Evolutionary conservation across 1,140 invertebrate species (phyloP).

Genomic region (Probaryconus sp.): DNA sequence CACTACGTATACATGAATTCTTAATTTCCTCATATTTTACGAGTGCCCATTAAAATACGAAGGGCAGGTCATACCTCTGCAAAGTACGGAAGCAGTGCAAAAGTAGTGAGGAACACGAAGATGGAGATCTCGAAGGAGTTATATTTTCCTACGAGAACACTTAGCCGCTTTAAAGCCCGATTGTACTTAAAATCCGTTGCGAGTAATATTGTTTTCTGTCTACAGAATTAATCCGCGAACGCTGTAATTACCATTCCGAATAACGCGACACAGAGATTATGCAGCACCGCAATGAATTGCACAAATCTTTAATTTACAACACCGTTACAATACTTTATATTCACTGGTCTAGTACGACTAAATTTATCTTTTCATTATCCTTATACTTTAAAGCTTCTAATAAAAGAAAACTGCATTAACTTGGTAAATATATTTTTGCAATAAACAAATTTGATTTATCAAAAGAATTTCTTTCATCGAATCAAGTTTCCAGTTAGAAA

Average conservation of each 20-base stretch:
- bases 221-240: slow-evolving; percentile 22
- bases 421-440: too few relatives aligned
- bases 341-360: background rate
- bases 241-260: slow-evolving; percentile 32
- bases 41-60: slow-evolving; percentile 38
- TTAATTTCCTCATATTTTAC: slow-evolving; percentile 38
- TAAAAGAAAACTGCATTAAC: too few relatives aligned
- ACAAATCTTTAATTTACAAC: background rate
- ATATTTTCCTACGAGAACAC: slow-evolving; percentile 34
- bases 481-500: too few relatives aligned
- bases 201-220: slow-evolving; percentile 25
- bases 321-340: background rate
- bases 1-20: slow-evolving; percentile 33
- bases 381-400: background rate
- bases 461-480: too few relatives aligned
- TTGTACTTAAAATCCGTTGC: slow-evolving; percentile 40
- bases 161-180: slow-evolving; percentile 12
- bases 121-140: slow-evolving; percentile 22
- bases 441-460: too few relatives aligned
- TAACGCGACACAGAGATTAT: slow-evolving; percentile 27
- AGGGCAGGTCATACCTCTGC: slow-evolving; percentile 2
- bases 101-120: slow-evolving; percentile 13
- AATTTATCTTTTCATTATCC: background rate
- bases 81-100: slow-evolving; percentile 13
- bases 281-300: background rate